Conservation (phyloP, 2,888 invertebrate species). For the Metalampra italica region DNA sequence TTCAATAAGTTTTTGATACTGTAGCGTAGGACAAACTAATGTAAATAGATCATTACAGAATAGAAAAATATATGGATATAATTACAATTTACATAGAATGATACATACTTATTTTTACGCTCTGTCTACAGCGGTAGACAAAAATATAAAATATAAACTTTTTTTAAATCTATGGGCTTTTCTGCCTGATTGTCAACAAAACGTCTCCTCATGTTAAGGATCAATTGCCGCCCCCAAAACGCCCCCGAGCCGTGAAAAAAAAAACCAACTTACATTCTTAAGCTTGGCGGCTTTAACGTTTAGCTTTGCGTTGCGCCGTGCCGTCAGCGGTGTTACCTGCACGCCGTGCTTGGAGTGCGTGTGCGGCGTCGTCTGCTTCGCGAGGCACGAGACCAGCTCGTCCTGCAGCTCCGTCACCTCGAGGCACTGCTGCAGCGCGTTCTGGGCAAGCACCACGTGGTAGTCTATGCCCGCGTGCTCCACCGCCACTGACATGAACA, state of each 20-base stretch:
- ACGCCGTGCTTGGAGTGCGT: conserved; percentile 89
- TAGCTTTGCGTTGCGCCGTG: conserved; percentile 28
- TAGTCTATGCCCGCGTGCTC: conserved; percentile 98
- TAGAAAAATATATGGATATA: too few relatives aligned
- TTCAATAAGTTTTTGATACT: too few relatives aligned
- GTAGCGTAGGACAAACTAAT: too few relatives aligned
- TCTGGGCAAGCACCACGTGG: conserved; percentile 97
- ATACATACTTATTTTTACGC: too few relatives aligned
- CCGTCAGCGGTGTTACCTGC: conserved; percentile 77
- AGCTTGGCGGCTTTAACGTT: conserved; percentile 60
- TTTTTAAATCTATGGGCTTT: too few relatives aligned
- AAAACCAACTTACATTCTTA: conserved; percentile 61
- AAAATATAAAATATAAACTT: too few relatives aligned
- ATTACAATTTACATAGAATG: too few relatives aligned
- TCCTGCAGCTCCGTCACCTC: conserved; percentile 94
- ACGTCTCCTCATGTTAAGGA: too few relatives aligned
- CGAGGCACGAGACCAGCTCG: conserved; percentile 94
- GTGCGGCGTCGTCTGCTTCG: conserved; percentile 95
- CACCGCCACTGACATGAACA: conserved; percentile 97
- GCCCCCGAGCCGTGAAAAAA: background rate
- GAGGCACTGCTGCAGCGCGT: conserved; percentile 94
- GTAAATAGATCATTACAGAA: too few relatives aligned
- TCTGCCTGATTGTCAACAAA: too few relatives aligned
- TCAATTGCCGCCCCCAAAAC: background rate
- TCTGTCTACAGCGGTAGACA: too few relatives aligned